These are phyloP conservation scores for Campoplex nolae DNA, from an alignment of 2,888 invertebrate species.

Conservation along the genomic window DNA sequence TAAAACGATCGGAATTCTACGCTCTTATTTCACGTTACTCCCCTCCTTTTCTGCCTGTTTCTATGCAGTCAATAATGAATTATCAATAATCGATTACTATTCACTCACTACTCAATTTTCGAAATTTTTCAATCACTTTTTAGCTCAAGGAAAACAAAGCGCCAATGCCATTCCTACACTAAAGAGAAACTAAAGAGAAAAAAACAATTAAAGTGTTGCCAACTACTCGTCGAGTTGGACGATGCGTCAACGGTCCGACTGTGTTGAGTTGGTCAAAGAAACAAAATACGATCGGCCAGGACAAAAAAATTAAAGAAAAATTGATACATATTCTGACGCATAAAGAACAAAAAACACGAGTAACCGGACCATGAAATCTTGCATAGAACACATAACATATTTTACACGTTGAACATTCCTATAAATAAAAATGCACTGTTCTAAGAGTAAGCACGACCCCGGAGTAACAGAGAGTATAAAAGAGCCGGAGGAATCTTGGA, in stretches of 20 bases:
- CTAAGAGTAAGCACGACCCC: slow-evolving; percentile 13
- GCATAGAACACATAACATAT: not conserved
- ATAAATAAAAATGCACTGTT: slow-evolving; percentile 15
- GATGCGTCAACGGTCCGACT: no score
- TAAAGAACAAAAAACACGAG: not conserved
- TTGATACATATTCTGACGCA: not conserved
- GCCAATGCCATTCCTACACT: no score
- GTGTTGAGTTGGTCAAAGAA: not conserved
- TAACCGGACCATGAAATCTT: not conserved
- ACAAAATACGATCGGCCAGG: not conserved
- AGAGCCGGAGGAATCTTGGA: slow-evolving; percentile 14
- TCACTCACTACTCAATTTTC: no score
- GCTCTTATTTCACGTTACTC: slow-evolving; percentile 3
- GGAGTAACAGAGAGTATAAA: not conserved
- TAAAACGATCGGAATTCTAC: slow-evolving; percentile 43
- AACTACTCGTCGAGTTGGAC: no score
- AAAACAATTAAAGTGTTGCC: no score
- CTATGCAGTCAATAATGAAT: no score
- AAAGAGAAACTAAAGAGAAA: no score
- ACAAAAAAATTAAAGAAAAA: not conserved
- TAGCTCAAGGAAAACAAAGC: no score
- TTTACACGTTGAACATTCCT: not conserved
- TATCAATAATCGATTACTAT: no score
- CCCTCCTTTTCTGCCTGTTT: no score
- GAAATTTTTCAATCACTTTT: not conserved